Evolutionary conservation across 2,797 vertebrate species (phyloP), one percentile per base, ranked within the genome.

Genomic region (Neosilurus mollespiculum): DNA sequence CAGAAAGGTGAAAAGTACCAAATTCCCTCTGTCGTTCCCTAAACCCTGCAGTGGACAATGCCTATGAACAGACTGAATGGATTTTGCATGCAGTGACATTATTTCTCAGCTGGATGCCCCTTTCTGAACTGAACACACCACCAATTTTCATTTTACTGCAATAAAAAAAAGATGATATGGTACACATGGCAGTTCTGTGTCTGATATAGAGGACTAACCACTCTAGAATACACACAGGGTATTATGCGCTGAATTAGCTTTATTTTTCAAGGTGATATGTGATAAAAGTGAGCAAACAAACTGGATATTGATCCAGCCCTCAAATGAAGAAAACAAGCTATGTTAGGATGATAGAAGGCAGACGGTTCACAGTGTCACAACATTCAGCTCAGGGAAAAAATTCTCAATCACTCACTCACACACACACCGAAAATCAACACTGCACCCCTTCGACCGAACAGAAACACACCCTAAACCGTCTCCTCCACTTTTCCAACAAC

Each of bases 401-500:
- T 34, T 62, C 84, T 67, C 62, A 30, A 4, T 70, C 54, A n/a
- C n/a, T n/a, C n/a, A n/a, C n/a, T n/a, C n/a, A n/a, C n/a, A n/a
- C 64, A 64, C 54, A 80, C n/a, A 73, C 69, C 79, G 81, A 73
- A 78, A 81, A n/a, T 53, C 15, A 69, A 75, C 73, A 71, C 43
- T 70, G 69, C 61, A 66, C 65, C 69, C 86, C 66, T 67, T 34
- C 34, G 51, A 85, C 53, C 76, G 87, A 85, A 81, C 79, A 80
- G 89, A 87, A 64, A 65, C 81, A 53, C 66, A 84, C 71, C 84
- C 86, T 73, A 83, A 66, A 85, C 88, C 24, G 9, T 59, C 9
- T 80, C 59, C 89, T 85, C 80, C 69, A 81, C 87, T 93, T 95
- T 95, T 96, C 93, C 94, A 94, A 91, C 95, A 93, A 96, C 95